Conservation (phyloP, 2,113 vertebrate genomes). For the Coturnix japonica region DNA sequence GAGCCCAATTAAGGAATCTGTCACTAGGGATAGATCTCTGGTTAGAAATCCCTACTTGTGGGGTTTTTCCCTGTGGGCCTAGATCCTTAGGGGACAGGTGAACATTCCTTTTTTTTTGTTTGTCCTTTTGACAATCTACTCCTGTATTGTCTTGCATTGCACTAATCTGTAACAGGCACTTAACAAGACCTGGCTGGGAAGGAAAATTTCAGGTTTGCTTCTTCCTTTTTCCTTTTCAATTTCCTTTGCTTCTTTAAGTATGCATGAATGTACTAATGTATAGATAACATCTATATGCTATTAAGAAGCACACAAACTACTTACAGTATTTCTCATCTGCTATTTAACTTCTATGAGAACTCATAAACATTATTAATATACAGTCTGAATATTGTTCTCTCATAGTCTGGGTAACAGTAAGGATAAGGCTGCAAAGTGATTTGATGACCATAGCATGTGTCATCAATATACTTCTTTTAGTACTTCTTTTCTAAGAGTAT, state of each 20-base stretch:
- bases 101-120: too few species aligned
- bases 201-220: background rate
- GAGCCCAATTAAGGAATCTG: too few species aligned
- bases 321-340: background rate
- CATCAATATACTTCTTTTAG: background rate
- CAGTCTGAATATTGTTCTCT: background rate
- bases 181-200: rapidly evolving
- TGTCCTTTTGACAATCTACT: too few species aligned
- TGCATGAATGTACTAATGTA: background rate
- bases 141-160: too few species aligned
- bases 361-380: background rate
- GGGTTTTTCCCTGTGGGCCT: too few species aligned
- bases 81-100: too few species aligned
- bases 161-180: background rate
- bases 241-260: background rate
- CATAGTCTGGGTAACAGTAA: background rate
- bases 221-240: background rate
- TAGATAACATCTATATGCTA: background rate
- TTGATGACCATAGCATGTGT: background rate
- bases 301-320: background rate
- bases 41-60: too few species aligned
- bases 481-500: background rate
- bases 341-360: background rate
- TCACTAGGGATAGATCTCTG: too few species aligned
- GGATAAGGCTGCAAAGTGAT: background rate